phyloP scores from a whole-genome alignment of 2,888 invertebrate genomes.

The Drosophila kokeensis region DNA sequence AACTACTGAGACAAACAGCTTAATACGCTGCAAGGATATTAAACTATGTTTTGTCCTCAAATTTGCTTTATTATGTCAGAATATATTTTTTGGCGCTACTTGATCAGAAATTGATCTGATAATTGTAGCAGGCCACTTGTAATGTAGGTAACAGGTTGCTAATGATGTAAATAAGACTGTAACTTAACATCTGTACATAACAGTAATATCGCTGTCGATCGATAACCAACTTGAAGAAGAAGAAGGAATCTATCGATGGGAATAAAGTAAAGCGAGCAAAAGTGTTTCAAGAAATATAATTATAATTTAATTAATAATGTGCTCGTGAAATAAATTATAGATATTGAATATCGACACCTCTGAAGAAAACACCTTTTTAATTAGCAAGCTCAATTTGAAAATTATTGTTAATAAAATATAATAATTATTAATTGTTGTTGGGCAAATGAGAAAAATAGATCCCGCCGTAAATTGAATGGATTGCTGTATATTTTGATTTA shows the following conservation, averaged over 20 bases:
- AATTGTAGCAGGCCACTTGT: background rate
- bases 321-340: too few species aligned
- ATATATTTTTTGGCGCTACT: background rate
- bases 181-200: background rate
- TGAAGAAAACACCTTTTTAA: background rate
- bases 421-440: too few species aligned
- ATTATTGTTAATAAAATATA: too few species aligned
- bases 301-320: too few species aligned
- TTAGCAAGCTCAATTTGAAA: background rate
- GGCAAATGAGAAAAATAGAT: constrained; percentile 35
- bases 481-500: constrained; percentile 33
- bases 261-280: too few species aligned
- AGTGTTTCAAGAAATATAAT: background rate
- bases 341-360: constrained; percentile 40
- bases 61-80: constrained; percentile 10
- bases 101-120: background rate
- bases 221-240: background rate
- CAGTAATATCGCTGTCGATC: background rate
- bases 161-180: background rate
- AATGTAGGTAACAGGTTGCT: background rate
- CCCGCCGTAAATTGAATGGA: constrained; percentile 43
- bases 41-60: constrained; percentile 23
- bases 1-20: constrained; percentile 34
- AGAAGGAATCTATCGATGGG: too few species aligned
- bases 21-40: constrained; percentile 35